Evolutionary conservation across 2,797 vertebrate genomes (phyloP).

Genomic region (Phalanger gymnotis): DNA sequence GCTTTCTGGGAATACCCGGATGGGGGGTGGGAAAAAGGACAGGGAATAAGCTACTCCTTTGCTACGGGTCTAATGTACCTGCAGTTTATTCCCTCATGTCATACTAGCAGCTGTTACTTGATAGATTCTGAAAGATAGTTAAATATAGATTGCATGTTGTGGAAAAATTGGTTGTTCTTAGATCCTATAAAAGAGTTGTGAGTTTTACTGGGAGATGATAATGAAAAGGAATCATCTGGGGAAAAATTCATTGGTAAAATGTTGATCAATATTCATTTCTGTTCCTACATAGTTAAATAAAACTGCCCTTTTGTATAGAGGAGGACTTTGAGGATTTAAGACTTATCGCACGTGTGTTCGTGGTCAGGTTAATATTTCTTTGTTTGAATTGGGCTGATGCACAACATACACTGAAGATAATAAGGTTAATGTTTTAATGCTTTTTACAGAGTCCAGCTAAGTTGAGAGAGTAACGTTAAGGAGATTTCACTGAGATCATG

Average conservation of each 20-base stretch:
- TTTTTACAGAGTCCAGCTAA: conserved; percentile 9
- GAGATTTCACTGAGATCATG: not conserved
- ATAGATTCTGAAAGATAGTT: conserved; percentile 29
- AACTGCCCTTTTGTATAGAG: not conserved
- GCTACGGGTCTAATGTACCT: not conserved
- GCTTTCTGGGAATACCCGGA: not conserved
- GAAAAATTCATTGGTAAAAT: not conserved
- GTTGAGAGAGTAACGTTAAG: conserved; percentile 37
- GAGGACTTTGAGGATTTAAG: conserved; percentile 21
- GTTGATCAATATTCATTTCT: conserved; percentile 22
- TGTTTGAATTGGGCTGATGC: not conserved
- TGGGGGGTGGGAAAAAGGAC: not conserved
- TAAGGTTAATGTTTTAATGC: conserved; percentile 1
- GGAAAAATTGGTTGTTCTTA: conserved; percentile 18
- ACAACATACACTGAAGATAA: not conserved
- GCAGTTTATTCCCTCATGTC: conserved; percentile 15
- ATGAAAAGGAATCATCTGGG: conserved; percentile 40
- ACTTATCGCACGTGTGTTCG: not conserved
- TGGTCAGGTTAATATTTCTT: not conserved
- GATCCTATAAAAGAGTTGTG: conserved; percentile 14
- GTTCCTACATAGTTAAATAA: conserved; percentile 6
- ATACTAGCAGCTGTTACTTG: conserved; percentile 23
- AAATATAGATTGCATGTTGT: conserved; percentile 14
- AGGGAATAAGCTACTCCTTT: not conserved
- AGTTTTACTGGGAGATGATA: conserved; percentile 20